These are phyloP conservation scores for Atrichornis clamosus DNA, from an alignment of 2,113 vertebrate genomes.

Conservation along the genomic window DNA sequence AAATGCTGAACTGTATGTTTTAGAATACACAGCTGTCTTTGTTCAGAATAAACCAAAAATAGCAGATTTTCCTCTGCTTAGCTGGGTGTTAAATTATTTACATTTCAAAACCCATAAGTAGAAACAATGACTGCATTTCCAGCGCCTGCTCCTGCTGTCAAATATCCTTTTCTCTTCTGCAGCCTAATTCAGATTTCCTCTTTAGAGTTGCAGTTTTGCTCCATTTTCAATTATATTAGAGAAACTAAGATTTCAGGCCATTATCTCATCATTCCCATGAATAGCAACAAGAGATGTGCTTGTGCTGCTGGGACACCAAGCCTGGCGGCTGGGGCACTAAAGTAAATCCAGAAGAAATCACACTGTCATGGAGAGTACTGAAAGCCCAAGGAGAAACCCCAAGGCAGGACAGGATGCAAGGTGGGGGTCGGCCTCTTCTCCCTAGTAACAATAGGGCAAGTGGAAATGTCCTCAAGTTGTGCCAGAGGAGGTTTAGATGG, in stretches of 20 bases:
- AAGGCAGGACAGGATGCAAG: neutral
- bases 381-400: neutral
- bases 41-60: constrained; percentile 64
- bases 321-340: neutral
- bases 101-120: constrained; percentile 68
- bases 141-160: constrained; percentile 53
- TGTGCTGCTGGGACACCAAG: neutral
- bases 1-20: constrained; percentile 56
- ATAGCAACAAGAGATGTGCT: neutral
- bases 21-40: constrained; percentile 67
- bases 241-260: constrained; percentile 6
- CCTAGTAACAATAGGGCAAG: neutral
- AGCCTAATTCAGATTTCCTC: constrained; percentile 63
- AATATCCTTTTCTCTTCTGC: constrained; percentile 59
- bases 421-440: neutral
- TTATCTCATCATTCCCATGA: constrained; percentile 47
- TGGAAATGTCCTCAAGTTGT: neutral
- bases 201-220: constrained; percentile 27
- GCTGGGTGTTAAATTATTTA: constrained; percentile 71
- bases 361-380: rapidly evolving
- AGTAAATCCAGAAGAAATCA: neutral
- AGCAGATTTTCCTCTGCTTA: constrained; percentile 57
- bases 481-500: neutral
- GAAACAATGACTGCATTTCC: constrained; percentile 66
- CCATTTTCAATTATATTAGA: constrained; percentile 40